A percentile compares a stretch with the other conserved stretches of the same genome.
Evolutionary conservation across 2,888 invertebrate species (phyloP).

Genomic region (Netelia inedita): DNA sequence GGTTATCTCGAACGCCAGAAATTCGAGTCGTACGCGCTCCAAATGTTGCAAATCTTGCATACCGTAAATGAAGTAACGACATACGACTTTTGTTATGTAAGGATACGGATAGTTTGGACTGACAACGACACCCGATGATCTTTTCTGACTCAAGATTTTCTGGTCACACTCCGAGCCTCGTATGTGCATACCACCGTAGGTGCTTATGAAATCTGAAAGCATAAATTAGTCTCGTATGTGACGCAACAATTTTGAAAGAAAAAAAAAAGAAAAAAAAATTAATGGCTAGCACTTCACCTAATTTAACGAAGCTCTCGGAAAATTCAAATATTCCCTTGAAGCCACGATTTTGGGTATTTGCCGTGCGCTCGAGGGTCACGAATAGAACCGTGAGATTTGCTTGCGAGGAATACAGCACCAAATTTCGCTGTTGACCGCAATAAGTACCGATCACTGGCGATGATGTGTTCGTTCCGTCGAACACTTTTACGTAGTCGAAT

Average conservation of each 20-base stretch:
- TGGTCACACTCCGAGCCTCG: conserved; percentile 99
- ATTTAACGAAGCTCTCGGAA: conserved; percentile 98
- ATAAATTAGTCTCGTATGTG: neutral
- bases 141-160: conserved; percentile 97
- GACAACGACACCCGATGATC: conserved; percentile 96
- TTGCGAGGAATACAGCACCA: conserved; percentile 97
- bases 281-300: conserved; percentile 88
- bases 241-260: neutral
- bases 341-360: conserved; percentile 98
- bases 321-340: conserved; percentile 99
- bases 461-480: conserved; percentile 96
- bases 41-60: conserved; percentile 98
- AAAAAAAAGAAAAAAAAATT: conserved; percentile 7
- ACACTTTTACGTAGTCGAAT: conserved; percentile 98
- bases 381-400: conserved; percentile 96
- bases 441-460: conserved; percentile 97
- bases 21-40: conserved; percentile 96
- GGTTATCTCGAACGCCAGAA: conserved; percentile 96
- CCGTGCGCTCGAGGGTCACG: conserved; percentile 95
- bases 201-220: conserved; percentile 94
- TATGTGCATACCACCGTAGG: conserved; percentile 97
- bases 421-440: conserved; percentile 98
- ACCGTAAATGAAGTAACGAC: conserved; percentile 99
- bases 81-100: conserved; percentile 98
- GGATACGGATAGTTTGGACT: conserved; percentile 98